Percentiles rank a stretch among this genome's conserved stretches.
Conservation (phyloP, 2,888 invertebrate species). For the Drosophila mimetica region DNA sequence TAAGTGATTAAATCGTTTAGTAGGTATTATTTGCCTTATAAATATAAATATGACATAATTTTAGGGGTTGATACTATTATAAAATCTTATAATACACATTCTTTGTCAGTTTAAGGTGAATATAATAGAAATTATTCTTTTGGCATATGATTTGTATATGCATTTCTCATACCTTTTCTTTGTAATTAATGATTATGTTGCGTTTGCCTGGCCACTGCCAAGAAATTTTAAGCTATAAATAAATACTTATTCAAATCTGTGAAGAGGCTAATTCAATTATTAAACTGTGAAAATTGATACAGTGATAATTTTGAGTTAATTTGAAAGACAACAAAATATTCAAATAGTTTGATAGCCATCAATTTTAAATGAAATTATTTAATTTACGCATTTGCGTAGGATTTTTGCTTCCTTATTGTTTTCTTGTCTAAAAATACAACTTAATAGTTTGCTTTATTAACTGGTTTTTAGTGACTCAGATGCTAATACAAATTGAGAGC, state of each 20-base stretch:
- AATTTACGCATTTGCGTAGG: background rate
- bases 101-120: background rate
- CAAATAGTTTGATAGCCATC: no score
- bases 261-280: no score
- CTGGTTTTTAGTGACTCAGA: background rate
- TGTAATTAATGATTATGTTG: background rate
- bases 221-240: background rate
- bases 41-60: background rate
- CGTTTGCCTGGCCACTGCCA: slow-evolving; percentile 1
- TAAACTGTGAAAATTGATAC: no score
- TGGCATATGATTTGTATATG: background rate
- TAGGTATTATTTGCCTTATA: background rate
- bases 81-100: background rate
- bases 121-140: background rate
- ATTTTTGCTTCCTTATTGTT: no score
- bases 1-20: background rate
- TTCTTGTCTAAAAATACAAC: no score
- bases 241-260: background rate
- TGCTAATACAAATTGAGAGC: background rate
- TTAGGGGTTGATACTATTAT: background rate
- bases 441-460: no score
- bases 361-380: no score
- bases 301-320: no score
- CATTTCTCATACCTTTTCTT: background rate
- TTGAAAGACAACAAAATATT: no score